Base-by-base conservation (phyloP, 2,888 invertebrate species). In the Abscondita cerata region DNA sequence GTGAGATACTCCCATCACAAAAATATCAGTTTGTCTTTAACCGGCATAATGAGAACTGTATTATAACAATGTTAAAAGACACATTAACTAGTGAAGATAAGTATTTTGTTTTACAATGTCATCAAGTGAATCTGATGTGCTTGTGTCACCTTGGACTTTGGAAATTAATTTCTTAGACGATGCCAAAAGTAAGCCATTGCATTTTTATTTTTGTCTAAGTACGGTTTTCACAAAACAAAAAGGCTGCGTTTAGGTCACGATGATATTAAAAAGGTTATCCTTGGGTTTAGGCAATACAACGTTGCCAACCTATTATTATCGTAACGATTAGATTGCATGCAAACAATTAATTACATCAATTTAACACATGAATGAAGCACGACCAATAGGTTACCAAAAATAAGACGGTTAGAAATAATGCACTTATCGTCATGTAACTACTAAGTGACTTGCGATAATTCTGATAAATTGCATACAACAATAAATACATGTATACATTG, bases 11-110 rank as follows among this genome's bases (percentile, higher is more conserved):
- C 52, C 38, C 40, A 46, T 59, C 18, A 18, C 18, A 58, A 58
- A 58, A 59, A 52, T 59, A 59, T 59, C 59, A 59, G 59, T 59
- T 59, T 44, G 36, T 44, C 40, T 52, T 40, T 47, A 34, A 52
- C 52, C 48, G 59, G 47, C 36, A 47, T 46, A 47, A 52, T 52
- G 59, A 52, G 15, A 52, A 59, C 52, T 52, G n/a, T 33, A 13
- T 12, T 3, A 12, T 34, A 34, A 18, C 34, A 33, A 33, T 33
- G n/a, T 51, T 34, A 25, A 25, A 25, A 25, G 25, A 25, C 4
- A 25, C 25, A 25, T 25, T 25, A 25, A 25, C 4, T 4, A 25
- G 4, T 25, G 6, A 25, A 25, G 6, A 6, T 25, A n/a, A n/a
- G n/a, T 40, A 1, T 13, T 6, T 18, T 44, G 36, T 20, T 59